Evolutionary conservation across 2,797 vertebrate genomes (phyloP).

Genomic region (Oreochromis mossambicus): DNA sequence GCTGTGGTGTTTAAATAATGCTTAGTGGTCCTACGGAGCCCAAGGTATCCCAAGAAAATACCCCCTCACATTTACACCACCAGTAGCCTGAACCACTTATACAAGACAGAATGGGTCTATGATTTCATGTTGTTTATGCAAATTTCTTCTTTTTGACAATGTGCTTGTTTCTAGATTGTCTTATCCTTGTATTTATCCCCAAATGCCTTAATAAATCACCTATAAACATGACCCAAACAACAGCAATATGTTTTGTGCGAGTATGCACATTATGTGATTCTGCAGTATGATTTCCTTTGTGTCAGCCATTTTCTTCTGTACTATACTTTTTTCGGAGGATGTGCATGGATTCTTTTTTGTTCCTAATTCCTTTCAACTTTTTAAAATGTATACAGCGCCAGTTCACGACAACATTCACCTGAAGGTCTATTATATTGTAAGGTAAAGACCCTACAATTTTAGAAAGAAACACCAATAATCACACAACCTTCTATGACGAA

Average conservation of each 20-base stretch:
- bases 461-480: background rate
- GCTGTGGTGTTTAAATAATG: background rate
- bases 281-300: background rate
- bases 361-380: background rate
- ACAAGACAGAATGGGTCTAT: background rate
- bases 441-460: background rate
- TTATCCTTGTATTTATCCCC: background rate
- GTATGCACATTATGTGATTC: background rate
- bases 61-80: background rate
- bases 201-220: background rate
- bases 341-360: background rate
- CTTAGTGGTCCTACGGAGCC: background rate
- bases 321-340: background rate
- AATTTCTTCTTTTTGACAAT: background rate
- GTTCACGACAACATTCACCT: background rate
- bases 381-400: background rate
- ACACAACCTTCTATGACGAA: background rate
- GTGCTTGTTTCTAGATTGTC: background rate
- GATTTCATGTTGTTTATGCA: background rate
- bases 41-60: background rate
- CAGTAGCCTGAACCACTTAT: accelerated
- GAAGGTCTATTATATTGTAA: background rate
- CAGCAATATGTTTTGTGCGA: accelerated
- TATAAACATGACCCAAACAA: background rate
- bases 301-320: background rate